Base-by-base conservation (phyloP, 2,797 vertebrate species). In the Siniperca undulata region DNA sequence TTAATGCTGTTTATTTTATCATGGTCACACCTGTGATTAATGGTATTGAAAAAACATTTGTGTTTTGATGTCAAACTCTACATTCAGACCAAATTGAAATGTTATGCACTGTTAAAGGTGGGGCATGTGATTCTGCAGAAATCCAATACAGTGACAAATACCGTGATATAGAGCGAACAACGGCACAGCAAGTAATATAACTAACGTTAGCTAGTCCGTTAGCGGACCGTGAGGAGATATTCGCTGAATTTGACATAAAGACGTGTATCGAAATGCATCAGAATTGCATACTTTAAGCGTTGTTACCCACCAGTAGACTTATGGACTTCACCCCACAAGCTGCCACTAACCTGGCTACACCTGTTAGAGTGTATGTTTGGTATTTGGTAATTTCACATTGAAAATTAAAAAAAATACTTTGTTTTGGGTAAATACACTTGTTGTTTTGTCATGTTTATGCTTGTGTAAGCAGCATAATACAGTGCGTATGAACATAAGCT, bases 331-430 rank as follows among this genome's bases (percentile, higher is more conserved):
- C 5, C 22, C 5, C 7, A 44, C n/a, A 34, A 4, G 4, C 10
- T 53, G 20, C 13, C 5, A n/a, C 16, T 60, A 11, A 77, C 34
- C 16, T 64, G 50, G 4, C 22, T 24, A 14, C 3, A 30, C 22
- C 61, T 50, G 9, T 52, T 9, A 66, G 55, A 67, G 8, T 66
- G 19, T n/a, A 20, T 24, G 30, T 55, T 27, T 0, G 1, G 24
- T 56, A 42, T 60, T 27, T 24, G 0, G 1, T 4, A 36, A 48
- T 38, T 68, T 74, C 42, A 44, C n/a, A 76, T 73, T 24, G 27
- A 67, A 56, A 76, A 62, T 20, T 60, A 67, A 74, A 55, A 74
- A 55, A 66, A 9, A 4, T 5, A 13, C 19, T 22, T 53, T 61
- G 14, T 55, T 67, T 74, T 60, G 27, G 3, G 9, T 70, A 42